Percentiles rank a stretch among this genome's conserved stretches.
Evolutionary conservation across 2,113 vertebrate species (phyloP).

Genomic region (Elaphurus davidianus): DNA sequence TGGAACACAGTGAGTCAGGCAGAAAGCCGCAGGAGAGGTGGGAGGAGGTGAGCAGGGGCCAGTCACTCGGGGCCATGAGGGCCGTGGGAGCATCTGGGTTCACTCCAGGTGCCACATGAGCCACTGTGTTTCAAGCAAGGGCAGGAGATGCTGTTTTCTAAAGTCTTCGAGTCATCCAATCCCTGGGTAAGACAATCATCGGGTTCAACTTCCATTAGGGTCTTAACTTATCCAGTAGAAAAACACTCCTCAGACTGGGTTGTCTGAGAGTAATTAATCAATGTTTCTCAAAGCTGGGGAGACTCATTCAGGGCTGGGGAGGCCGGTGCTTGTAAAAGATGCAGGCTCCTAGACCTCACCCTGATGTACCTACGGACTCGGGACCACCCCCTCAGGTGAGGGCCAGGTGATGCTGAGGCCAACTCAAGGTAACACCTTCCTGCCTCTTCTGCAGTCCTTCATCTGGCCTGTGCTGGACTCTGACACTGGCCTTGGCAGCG

Average conservation of each 20-base stretch:
- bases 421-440: not conserved
- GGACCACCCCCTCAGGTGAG: accelerated
- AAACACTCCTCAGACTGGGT: accelerated
- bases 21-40: not conserved
- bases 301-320: not conserved
- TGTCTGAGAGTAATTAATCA: no score
- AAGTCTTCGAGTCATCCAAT: not conserved
- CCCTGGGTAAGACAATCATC: not conserved
- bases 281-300: not conserved
- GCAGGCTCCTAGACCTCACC: not conserved
- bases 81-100: no score
- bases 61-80: accelerated
- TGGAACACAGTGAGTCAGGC: not conserved
- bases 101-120: not conserved
- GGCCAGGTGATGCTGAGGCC: not conserved
- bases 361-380: accelerated
- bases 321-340: accelerated
- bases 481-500: not conserved
- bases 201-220: not conserved
- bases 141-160: not conserved
- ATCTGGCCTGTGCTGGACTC: not conserved
- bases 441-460: accelerated
- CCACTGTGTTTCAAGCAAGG: not conserved
- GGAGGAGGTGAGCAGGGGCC: not conserved
- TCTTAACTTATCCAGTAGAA: not conserved